A percentile compares a stretch with the other conserved stretches of the same genome.
Conservation (phyloP, 2,888 invertebrate species). For the Conchocele bisecta region DNA sequence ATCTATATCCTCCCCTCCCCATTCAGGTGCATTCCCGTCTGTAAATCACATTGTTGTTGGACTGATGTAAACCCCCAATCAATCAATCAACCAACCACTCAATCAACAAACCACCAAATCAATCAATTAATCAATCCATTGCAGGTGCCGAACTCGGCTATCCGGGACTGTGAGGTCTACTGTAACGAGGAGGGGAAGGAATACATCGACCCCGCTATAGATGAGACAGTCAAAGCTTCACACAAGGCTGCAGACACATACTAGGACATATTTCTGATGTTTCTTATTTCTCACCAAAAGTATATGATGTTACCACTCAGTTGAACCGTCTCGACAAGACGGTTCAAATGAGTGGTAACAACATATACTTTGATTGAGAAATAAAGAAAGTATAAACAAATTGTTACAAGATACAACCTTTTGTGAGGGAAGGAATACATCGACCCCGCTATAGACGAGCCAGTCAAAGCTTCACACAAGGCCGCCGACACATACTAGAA, state of each 20-base stretch:
- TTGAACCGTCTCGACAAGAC: no score
- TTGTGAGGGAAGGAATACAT: slow-evolving; percentile 68
- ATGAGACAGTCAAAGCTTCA: slow-evolving; percentile 64
- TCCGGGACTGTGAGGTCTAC: slow-evolving; percentile 63
- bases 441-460: slow-evolving; percentile 67
- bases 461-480: slow-evolving; percentile 51
- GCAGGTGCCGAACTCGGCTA: slow-evolving; percentile 70
- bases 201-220: slow-evolving; percentile 64
- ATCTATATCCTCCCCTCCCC: no score
- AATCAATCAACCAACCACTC: no score
- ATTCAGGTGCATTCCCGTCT: no score
- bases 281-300: background rate
- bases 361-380: no score
- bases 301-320: background rate
- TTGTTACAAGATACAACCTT: no score
- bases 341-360: no score
- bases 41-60: no score
- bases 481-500: background rate
- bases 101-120: no score
- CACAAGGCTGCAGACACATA: slow-evolving; percentile 4
- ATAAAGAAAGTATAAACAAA: no score
- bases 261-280: background rate
- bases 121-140: no score
- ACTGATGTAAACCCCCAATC: no score
- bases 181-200: slow-evolving; percentile 70